Base-by-base conservation (phyloP, 2,888 invertebrate species). In the Halocaridina rubra region DNA sequence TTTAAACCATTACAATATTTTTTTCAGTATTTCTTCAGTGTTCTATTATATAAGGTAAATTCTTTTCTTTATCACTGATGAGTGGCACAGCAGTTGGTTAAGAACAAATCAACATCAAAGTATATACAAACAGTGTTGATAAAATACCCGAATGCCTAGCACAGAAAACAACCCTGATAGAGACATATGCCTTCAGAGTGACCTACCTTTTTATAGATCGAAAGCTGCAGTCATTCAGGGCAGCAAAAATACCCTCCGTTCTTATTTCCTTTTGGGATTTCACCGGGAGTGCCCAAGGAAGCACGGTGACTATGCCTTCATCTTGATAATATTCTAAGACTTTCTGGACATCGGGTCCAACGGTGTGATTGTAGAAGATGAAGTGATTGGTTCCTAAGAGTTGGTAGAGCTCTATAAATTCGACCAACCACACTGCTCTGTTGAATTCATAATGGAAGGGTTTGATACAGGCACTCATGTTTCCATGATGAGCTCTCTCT, bases 351-450 rank as follows among this genome's bases (percentile, higher is more conserved):
- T 91, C 90, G 3, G 89, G 86, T 0, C 90, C 90, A 46, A 90
- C 90, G 4, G 91, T 91, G 87, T 91, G 89, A 30, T 91, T 90
- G 88, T 93, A 92, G 88, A 93, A 91, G 57, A 92, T 91, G 72
- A 92, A 92, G 75, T 92, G 91, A 1, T 89, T 90, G 16, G 90
- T 92, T 0, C 93, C 92, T 84, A 92, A 89, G 71, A 92, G 88
- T 2, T 90, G 90, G 86, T 92, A 91, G 88, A 92, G 90, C 88
- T 93, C 92, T 46, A 93, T 90, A 86, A 92, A 92, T 88, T 93
- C 92, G 1, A 91, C 91, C 29, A 92, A 84, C n/a, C 91, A 91
- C 19, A 92, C 88, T 1, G 91, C 91, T 19, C 88, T 89, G 80
- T 91, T 89, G 89, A 91, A 92, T 69, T 90, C 89, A 61, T 90